Percentiles rank a stretch among this genome's conserved stretches.
phyloP scores from a whole-genome alignment of 2,888 invertebrate species.

The Plebejus anna region DNA sequence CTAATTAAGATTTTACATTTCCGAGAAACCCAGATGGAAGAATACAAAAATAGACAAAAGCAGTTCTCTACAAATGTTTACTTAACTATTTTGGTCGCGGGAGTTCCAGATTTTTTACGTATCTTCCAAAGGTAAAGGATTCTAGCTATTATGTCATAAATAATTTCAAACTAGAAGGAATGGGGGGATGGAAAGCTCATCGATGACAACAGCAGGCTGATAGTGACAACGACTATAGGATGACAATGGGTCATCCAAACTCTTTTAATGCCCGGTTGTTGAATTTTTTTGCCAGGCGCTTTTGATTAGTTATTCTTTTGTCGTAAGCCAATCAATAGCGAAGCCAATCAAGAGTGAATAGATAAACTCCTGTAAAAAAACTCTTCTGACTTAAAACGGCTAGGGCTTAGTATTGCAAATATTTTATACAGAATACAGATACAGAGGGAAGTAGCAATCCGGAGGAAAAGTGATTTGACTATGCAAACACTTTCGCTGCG shows the following conservation, averaged over 20 bases:
- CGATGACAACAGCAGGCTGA: neutral
- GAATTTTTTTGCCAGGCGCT: no score
- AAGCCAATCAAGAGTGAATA: no score
- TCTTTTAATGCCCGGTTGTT: no score
- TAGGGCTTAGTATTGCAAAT: no score
- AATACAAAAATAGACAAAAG: constrained; percentile 26
- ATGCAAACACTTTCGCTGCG: constrained; percentile 9
- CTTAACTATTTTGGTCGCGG: constrained; percentile 30
- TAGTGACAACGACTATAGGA: no score
- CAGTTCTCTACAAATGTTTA: constrained; percentile 18
- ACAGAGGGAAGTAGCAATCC: neutral
- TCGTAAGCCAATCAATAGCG: no score
- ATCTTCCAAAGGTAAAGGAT: constrained; percentile 31
- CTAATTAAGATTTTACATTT: constrained; percentile 21
- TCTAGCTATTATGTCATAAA: neutral
- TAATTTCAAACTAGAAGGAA: no score
- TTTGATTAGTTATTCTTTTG: no score
- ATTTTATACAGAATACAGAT: neutral
- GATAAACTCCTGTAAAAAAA: no score
- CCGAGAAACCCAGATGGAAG: constrained; percentile 23
- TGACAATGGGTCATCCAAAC: no score
- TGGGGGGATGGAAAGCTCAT: neutral
- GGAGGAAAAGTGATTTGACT: constrained; percentile 2
- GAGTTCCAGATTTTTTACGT: constrained; percentile 33
- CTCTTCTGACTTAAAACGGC: no score